Conservation (phyloP, 2,797 vertebrate genomes). For the Pseudotriccus pelzelni region DNA sequence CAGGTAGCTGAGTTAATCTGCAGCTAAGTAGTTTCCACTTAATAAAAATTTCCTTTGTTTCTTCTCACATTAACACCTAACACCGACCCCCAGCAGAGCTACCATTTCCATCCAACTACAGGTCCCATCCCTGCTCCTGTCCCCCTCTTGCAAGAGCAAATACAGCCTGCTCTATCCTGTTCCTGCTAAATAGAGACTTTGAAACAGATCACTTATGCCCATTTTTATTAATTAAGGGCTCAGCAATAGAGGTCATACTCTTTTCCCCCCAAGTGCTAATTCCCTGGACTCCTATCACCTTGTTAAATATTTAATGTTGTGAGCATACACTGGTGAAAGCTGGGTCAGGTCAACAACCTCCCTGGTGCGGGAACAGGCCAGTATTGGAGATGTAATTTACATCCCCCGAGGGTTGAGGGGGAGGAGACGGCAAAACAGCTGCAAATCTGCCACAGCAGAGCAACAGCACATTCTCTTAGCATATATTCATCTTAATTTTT, state of each 20-base stretch:
- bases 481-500: background rate
- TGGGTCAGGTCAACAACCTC: background rate
- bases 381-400: background rate
- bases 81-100: background rate
- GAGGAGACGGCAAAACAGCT: background rate
- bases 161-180: background rate
- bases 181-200: background rate
- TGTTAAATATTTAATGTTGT: slow-evolving; percentile 17
- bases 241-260: background rate
- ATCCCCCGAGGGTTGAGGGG: background rate
- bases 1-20: background rate
- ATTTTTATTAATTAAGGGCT: slow-evolving; percentile 20
- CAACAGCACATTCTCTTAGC: background rate
- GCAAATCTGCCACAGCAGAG: background rate
- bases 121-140: background rate
- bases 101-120: background rate
- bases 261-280: background rate
- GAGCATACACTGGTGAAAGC: background rate
- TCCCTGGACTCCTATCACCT: background rate
- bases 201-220: background rate
- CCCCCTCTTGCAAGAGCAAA: background rate
- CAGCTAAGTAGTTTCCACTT: background rate
- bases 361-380: background rate
- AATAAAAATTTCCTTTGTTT: background rate
- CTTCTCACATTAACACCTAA: background rate